Evolutionary conservation across 2,797 vertebrate species (phyloP).

Genomic region (Miichthys miiuy): DNA sequence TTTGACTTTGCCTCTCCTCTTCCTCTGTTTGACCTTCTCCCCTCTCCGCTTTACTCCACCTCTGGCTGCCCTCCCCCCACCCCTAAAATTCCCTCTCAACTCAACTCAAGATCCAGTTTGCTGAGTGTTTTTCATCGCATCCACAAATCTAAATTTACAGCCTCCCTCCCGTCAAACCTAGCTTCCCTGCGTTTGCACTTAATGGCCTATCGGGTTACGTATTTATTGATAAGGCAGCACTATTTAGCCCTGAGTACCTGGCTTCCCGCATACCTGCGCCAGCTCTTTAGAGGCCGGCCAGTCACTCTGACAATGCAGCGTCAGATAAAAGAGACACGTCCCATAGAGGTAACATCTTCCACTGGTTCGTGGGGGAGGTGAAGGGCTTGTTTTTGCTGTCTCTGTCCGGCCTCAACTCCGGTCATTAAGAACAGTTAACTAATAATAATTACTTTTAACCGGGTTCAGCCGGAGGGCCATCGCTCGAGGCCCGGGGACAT

Average conservation of each 20-base stretch:
- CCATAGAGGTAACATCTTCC: slow-evolving; percentile 39
- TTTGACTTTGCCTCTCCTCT: slow-evolving; percentile 56
- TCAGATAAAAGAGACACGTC: slow-evolving; percentile 60
- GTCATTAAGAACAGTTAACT: slow-evolving; percentile 85
- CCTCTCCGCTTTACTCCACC: slow-evolving; percentile 33
- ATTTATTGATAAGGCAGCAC: slow-evolving; percentile 82
- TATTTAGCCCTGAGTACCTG: slow-evolving; percentile 73
- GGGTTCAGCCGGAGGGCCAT: slow-evolving; percentile 60
- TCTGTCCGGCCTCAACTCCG: slow-evolving; percentile 39
- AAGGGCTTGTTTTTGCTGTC: slow-evolving; percentile 51
- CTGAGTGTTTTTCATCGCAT: slow-evolving; percentile 65
- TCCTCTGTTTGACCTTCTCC: slow-evolving; percentile 52
- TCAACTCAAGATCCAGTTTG: slow-evolving; percentile 53
- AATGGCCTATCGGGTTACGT: slow-evolving; percentile 72
- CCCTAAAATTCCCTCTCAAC: slow-evolving; percentile 36
- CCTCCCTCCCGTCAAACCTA: slow-evolving; percentile 57
- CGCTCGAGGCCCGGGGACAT: slow-evolving; percentile 63
- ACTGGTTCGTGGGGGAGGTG: slow-evolving; percentile 31
- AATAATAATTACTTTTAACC: slow-evolving; percentile 81
- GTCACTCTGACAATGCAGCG: slow-evolving; percentile 61
- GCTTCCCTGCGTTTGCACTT: slow-evolving; percentile 70
- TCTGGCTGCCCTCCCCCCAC: slow-evolving; percentile 57
- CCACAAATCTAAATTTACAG: slow-evolving; percentile 79
- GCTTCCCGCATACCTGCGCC: slow-evolving; percentile 60
- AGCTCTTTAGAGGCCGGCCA: slow-evolving; percentile 60